Percentiles rank a stretch among this genome's conserved stretches.
Conservation (phyloP, 2,113 vertebrate genomes). For the Siniperca chuatsi region DNA sequence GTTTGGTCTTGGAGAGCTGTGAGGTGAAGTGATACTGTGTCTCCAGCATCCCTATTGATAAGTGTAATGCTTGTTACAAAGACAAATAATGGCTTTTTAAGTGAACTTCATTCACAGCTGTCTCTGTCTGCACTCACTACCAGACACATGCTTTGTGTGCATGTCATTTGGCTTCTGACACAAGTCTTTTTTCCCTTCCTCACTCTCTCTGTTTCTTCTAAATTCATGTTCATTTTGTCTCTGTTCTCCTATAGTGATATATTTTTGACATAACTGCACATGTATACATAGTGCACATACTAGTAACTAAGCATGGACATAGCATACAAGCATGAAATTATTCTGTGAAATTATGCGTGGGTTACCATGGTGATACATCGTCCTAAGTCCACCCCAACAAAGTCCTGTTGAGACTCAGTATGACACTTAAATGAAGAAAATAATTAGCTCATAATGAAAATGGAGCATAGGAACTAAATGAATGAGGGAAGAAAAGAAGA, state of each 20-base stretch:
- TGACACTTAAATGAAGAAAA: conserved; percentile 35
- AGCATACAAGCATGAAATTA: too few species aligned
- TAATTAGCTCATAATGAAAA: background rate
- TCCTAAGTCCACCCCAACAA: conserved; percentile 25
- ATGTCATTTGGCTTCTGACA: background rate
- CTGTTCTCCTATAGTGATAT: background rate
- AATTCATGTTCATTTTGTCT: background rate
- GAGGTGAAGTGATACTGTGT: background rate
- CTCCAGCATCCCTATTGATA: background rate
- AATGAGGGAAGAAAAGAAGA: background rate
- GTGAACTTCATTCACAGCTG: background rate
- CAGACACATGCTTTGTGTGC: background rate
- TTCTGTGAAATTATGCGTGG: conserved; percentile 4
- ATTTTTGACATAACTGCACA: background rate
- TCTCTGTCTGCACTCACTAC: background rate
- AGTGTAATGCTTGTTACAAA: conserved; percentile 3
- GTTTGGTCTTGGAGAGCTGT: background rate
- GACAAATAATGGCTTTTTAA: background rate
- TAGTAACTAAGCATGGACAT: too few species aligned
- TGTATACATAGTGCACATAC: background rate
- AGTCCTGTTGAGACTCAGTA: conserved; percentile 29
- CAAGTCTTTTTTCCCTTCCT: background rate
- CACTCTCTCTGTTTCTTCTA: background rate
- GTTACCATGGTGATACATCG: conserved; percentile 59
- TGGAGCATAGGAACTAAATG: background rate